Evolutionary conservation across 2,888 invertebrate species (phyloP).

Genomic region (Gnatocerus cornutus): DNA sequence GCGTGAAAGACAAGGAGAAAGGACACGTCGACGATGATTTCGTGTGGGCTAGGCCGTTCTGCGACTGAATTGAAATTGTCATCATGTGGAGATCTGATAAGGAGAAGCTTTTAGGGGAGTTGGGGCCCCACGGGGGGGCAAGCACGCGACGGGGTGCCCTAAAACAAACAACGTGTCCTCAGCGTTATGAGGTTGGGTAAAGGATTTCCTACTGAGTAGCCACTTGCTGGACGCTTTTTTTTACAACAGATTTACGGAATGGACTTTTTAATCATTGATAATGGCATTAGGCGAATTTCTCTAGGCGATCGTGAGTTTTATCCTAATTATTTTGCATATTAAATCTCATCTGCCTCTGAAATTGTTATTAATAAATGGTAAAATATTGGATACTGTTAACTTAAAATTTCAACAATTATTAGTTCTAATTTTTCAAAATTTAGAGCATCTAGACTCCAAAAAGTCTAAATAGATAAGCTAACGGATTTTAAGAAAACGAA

Average conservation of each 20-base stretch:
- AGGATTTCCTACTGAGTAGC: slow-evolving; percentile 69
- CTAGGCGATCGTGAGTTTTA: not conserved
- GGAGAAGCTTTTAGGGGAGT: slow-evolving; percentile 68
- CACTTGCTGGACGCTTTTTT: slow-evolving; percentile 52
- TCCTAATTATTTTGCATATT: too few species aligned
- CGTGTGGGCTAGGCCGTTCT: slow-evolving; percentile 50
- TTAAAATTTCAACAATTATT: too few species aligned
- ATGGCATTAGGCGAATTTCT: slow-evolving; percentile 22
- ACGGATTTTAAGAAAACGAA: too few species aligned
- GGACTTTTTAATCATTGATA: slow-evolving; percentile 32
- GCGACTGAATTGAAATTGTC: slow-evolving; percentile 70
- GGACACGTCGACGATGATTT: slow-evolving; percentile 11
- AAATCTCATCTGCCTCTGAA: too few species aligned
- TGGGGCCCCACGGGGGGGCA: slow-evolving; percentile 61
- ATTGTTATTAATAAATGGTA: too few species aligned
- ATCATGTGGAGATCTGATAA: slow-evolving; percentile 72
- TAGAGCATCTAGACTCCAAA: too few species aligned
- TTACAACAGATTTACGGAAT: slow-evolving; percentile 11
- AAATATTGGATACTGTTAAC: too few species aligned
- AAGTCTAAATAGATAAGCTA: too few species aligned
- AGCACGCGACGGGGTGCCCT: slow-evolving; percentile 65
- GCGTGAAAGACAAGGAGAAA: slow-evolving; percentile 30
- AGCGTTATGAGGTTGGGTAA: slow-evolving; percentile 67
- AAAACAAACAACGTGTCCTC: slow-evolving; percentile 70
- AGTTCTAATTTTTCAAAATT: too few species aligned